phyloP scores from a whole-genome alignment of 2,113 vertebrate species.

The Sinocyclocheilus anophthalmus region DNA sequence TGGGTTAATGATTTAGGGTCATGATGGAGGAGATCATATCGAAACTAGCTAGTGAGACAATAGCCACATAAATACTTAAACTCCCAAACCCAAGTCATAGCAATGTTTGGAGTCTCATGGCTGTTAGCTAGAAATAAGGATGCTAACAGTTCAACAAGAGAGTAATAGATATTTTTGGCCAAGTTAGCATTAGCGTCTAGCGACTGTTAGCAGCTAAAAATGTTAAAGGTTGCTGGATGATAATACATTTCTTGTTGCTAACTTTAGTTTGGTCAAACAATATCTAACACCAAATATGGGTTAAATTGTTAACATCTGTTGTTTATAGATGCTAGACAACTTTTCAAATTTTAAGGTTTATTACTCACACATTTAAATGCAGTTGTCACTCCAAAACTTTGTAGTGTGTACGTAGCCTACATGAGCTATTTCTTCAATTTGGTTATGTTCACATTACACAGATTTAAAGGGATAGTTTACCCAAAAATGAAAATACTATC shows the following conservation, averaged over 20 bases:
- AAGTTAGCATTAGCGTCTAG: neutral
- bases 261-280: neutral
- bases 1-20: constrained; percentile 14
- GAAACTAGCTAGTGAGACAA: constrained; percentile 6
- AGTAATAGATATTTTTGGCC: neutral
- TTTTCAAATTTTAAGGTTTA: neutral
- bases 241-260: neutral
- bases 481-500: too few species aligned
- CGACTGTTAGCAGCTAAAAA: neutral
- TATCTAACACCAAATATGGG: neutral
- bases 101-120: neutral
- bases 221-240: neutral
- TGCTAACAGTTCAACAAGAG: neutral
- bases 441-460: neutral
- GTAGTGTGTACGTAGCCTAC: neutral
- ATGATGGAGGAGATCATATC: neutral
- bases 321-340: neutral
- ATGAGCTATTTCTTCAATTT: neutral
- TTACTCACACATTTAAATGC: neutral
- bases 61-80: neutral
- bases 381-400: neutral
- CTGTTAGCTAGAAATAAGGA: neutral
- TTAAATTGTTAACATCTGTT: neutral
- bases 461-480: too few species aligned
- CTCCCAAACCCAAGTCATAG: neutral